Evolutionary conservation across 1,140 invertebrate genomes (phyloP), one percentile per base, ranked within the genome.

Genomic region (Steinernema khuongi): DNA sequence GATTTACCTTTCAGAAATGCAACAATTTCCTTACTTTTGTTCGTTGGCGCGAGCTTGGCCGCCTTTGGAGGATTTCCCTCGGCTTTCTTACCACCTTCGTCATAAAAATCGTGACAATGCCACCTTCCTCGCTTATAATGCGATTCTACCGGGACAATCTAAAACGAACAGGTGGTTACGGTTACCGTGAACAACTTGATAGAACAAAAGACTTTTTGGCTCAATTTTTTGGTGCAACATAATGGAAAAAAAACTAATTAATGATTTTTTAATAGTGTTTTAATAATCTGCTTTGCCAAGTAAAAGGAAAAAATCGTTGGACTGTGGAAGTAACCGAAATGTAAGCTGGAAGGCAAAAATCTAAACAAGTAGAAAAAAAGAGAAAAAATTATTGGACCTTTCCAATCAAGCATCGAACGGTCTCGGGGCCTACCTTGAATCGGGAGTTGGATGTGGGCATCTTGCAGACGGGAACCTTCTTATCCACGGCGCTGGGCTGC

Each of bases 11-110:
- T n/a, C n/a, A n/a, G n/a, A n/a, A n/a, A n/a, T n/a, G n/a, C n/a
- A n/a, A n/a, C n/a, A n/a, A n/a, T n/a, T n/a, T n/a, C n/a, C 50
- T 60, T 22, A 60, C 50, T 60, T 60, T 60, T 60, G 50, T 26
- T 60, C 14, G 14, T 26, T 7, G 22, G 22, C 50, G 50, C 19
- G 7, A 41, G n/a, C 14, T 14, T 26, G 7, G 11, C 11, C 22
- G 11, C 26, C 19, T 26, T 60, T n/a, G n/a, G n/a, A n/a, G n/a
- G 50, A 60, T 60, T 7, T 11, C 19, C 14, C 26, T 60, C 7
- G 22, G 50, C 50, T 22, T 60, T 60, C 22, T 60, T 60, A 7
- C 19, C 26, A 22, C 22, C 26, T 22, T 7, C 50, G 50, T 60
- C 50, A 22, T 60, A 60, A 22, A 17, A 60, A 22, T 60, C 50